Conservation (phyloP, 2,888 invertebrate species). For the Andrena dorsata region DNA sequence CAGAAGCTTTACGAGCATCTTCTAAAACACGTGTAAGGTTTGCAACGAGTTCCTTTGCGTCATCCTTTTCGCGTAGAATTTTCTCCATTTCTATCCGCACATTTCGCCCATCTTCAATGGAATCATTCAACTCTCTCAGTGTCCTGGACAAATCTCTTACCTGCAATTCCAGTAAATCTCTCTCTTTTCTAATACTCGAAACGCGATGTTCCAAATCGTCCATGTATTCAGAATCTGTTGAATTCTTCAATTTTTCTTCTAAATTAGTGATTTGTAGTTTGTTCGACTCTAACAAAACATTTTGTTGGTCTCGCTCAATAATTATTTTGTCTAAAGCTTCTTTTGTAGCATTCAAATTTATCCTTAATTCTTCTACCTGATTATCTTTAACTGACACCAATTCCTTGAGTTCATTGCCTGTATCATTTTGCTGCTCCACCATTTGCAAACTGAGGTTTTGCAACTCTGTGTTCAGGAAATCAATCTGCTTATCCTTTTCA, state of each 20-base stretch:
- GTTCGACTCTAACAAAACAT: constrained; percentile 62
- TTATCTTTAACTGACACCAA: constrained; percentile 26
- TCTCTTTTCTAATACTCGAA: constrained; percentile 65
- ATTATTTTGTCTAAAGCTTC: constrained; percentile 46
- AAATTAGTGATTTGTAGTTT: constrained; percentile 67
- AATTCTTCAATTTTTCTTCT: constrained; percentile 66
- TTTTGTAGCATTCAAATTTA: constrained; percentile 31
- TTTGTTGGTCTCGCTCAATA: constrained; percentile 66
- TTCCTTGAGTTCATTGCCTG: constrained; percentile 28
- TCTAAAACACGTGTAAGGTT: constrained; percentile 88
- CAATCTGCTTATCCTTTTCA: constrained; percentile 62
- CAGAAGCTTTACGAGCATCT: constrained; percentile 82
- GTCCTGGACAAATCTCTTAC: constrained; percentile 74
- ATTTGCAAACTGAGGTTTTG: constrained; percentile 51
- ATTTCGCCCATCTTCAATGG: constrained; percentile 42
- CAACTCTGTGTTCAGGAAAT: constrained; percentile 63
- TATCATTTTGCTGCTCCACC: constrained; percentile 57
- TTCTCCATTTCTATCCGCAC: constrained; percentile 68
- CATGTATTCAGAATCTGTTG: constrained; percentile 64
- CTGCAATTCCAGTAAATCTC: constrained; percentile 75
- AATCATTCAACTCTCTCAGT: constrained; percentile 67
- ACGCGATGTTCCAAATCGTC: constrained; percentile 71
- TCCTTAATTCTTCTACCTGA: constrained; percentile 33
- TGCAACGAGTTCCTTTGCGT: constrained; percentile 89
- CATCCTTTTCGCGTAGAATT: constrained; percentile 85